Percentiles rank a stretch among this genome's conserved stretches.
Conservation (phyloP, 2,888 invertebrate species). For the Hermaeophaga mercurialis region DNA sequence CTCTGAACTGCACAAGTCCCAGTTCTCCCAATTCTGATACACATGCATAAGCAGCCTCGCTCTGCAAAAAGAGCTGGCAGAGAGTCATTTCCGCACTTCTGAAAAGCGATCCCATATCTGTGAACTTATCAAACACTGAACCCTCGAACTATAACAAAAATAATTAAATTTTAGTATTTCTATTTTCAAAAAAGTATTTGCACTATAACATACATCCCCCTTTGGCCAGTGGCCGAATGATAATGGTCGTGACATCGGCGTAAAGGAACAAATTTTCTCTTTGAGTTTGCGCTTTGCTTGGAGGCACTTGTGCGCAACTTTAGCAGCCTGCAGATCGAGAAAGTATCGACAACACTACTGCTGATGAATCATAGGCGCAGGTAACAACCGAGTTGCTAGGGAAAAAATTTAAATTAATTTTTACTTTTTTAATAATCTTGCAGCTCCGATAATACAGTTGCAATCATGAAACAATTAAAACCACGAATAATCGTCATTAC, state of each 20-base stretch:
- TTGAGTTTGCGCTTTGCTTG: constrained; percentile 22
- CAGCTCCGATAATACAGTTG: too few species aligned
- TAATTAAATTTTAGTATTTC: constrained; percentile 5
- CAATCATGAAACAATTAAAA: too few species aligned
- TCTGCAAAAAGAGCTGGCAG: constrained; percentile 97
- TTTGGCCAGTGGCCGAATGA: constrained; percentile 34
- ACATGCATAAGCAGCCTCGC: constrained; percentile 98
- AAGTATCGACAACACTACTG: constrained; percentile 15
- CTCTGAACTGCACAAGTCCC: constrained; percentile 95
- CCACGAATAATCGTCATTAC: too few species aligned
- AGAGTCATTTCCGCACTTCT: constrained; percentile 98
- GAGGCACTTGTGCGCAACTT: constrained; percentile 15
- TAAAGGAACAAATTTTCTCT: constrained; percentile 23
- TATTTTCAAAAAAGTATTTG: constrained; percentile 4
- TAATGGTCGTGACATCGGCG: constrained; percentile 29
- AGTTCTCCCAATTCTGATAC: constrained; percentile 97
- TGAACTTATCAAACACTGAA: constrained; percentile 23
- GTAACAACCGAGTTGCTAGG: constrained; percentile 1
- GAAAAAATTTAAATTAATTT: too few species aligned
- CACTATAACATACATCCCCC: constrained; percentile 27
- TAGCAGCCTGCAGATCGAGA: not conserved
- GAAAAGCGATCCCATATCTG: constrained; percentile 86
- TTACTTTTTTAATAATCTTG: too few species aligned
- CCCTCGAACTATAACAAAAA: constrained; percentile 24
- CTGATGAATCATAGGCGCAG: constrained; percentile 5